Conservation (phyloP, 1,140 invertebrate genomes). For the Charaxes varanes region DNA sequence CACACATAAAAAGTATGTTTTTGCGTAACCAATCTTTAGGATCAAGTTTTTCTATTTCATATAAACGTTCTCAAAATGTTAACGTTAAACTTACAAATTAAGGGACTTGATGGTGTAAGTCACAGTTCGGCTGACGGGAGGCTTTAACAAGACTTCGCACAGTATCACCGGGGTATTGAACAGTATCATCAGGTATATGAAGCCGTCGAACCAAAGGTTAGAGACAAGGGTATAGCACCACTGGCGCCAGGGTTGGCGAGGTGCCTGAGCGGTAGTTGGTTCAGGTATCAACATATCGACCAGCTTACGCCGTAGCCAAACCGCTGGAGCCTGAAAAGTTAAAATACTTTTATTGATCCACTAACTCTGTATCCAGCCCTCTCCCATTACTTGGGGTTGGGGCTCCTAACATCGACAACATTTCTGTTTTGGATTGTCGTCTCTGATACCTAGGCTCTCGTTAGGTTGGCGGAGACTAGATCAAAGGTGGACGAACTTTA, state of each 20-base stretch:
- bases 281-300: conserved; percentile 50
- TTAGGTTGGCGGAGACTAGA: too few relatives aligned
- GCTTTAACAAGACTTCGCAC: conserved; percentile 41
- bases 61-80: too few relatives aligned
- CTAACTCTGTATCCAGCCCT: too few relatives aligned
- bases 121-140: conserved; percentile 18
- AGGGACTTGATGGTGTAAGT: conserved; percentile 38
- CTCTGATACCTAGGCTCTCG: too few relatives aligned
- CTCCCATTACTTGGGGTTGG: too few relatives aligned
- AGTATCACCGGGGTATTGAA: conserved; percentile 59
- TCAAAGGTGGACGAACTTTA: too few relatives aligned
- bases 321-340: conserved; percentile 49
- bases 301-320: conserved; percentile 51
- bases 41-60: too few relatives aligned
- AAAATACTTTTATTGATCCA: too few relatives aligned
- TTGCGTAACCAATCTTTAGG: too few relatives aligned
- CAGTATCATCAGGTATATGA: conserved; percentile 57
- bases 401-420: too few relatives aligned
- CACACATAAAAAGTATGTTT: too few relatives aligned
- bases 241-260: conserved; percentile 36
- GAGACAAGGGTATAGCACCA: conserved; percentile 41
- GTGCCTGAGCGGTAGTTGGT: conserved; percentile 38
- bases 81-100: conserved; percentile 63
- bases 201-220: conserved; percentile 51
- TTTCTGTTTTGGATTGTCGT: too few relatives aligned